Evolutionary conservation across 2,888 invertebrate genomes (phyloP).

Genomic region (Epiperipatus broadwayi): DNA sequence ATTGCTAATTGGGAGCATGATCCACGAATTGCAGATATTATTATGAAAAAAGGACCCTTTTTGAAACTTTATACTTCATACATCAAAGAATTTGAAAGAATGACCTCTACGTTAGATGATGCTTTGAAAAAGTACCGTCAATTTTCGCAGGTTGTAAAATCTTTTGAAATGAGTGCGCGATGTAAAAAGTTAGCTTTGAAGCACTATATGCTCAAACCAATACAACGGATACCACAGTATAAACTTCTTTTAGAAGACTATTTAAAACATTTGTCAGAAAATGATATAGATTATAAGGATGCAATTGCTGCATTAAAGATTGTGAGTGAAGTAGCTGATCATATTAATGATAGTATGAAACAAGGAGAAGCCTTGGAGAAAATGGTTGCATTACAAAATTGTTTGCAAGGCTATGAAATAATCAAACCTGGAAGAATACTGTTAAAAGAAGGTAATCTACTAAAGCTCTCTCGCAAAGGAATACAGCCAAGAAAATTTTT

Average conservation of each 20-base stretch:
- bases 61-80: conserved; percentile 38
- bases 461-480: conserved; percentile 42
- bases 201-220: conserved; percentile 46
- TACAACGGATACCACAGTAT: conserved; percentile 46
- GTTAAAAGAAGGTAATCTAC: conserved; percentile 42
- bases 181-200: conserved; percentile 37
- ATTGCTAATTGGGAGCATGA: conserved; percentile 32
- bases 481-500: conserved; percentile 42
- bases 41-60: conserved; percentile 39
- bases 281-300: conserved; percentile 38
- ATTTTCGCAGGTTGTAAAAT: conserved; percentile 32
- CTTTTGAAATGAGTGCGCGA: conserved; percentile 33
- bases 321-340: conserved; percentile 38
- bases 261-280: conserved; percentile 34
- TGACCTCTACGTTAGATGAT: conserved; percentile 33
- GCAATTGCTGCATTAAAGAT: conserved; percentile 37
- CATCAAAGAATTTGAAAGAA: conserved; percentile 36
- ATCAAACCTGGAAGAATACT: conserved; percentile 37
- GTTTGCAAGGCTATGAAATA: conserved; percentile 32
- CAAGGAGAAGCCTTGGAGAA: conserved; percentile 36
- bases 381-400: conserved; percentile 35
- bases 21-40: conserved; percentile 36
- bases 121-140: conserved; percentile 32
- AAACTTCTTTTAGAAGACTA: conserved; percentile 41
- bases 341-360: conserved; percentile 37